Evolutionary conservation across 37 sponge, comb jelly and placozoan genomes (phyloP).

Genomic region (Theonella swinhoei): DNA sequence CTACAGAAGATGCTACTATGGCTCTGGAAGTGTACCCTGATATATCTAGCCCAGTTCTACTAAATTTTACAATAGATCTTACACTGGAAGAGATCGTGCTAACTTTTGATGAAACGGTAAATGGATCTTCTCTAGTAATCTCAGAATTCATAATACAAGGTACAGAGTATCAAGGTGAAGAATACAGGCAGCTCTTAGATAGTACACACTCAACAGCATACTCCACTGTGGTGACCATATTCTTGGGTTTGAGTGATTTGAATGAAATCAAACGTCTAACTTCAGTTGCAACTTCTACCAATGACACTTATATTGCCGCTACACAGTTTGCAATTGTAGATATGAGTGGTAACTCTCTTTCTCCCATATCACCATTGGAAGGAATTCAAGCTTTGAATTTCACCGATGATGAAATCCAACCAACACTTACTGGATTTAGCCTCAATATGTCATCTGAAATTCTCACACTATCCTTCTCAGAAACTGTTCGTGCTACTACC

Average conservation of each 20-base stretch:
- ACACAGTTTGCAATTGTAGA: conserved; percentile 58
- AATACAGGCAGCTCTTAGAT: conserved; percentile 41
- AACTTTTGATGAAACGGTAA: conserved; percentile 87
- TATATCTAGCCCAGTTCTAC: conserved; percentile 51
- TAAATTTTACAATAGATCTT: conserved; percentile 76
- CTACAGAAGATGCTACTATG: conserved; percentile 3
- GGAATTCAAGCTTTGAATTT: conserved; percentile 49
- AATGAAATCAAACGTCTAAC: conserved; percentile 78
- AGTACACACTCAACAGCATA: conserved; percentile 55
- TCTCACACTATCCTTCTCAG: conserved; percentile 82
- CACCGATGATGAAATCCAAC: conserved; percentile 61
- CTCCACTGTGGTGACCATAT: conserved; percentile 63
- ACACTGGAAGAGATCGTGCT: conserved; percentile 64
- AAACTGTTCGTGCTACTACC: conserved; percentile 70
- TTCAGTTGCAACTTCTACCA: conserved; percentile 65
- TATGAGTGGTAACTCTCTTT: conserved; percentile 78
- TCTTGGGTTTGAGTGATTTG: conserved; percentile 72
- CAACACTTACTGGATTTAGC: conserved; percentile 56
- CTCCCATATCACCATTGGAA: not conserved
- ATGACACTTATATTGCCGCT: conserved; percentile 68
- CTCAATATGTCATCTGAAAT: conserved; percentile 76
- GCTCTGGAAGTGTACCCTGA: conserved; percentile 36
- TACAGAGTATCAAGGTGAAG: not conserved
- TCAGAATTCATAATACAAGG: conserved; percentile 77
- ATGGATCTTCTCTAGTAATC: conserved; percentile 62